phyloP scores from a whole-genome alignment of 2,888 invertebrate genomes.

The Ligdia adustata region DNA sequence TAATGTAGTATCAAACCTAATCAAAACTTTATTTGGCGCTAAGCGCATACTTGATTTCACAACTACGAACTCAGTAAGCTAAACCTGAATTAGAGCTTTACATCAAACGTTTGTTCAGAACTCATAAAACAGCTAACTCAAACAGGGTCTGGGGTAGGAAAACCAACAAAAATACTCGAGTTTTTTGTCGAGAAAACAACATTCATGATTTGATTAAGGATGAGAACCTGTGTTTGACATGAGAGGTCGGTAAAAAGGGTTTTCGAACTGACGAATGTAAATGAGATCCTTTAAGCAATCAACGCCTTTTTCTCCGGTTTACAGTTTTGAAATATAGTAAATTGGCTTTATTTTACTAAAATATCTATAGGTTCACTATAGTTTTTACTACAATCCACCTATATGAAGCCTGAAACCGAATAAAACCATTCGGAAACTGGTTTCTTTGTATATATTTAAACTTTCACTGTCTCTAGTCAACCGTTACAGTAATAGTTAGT shows the following conservation, averaged over 20 bases:
- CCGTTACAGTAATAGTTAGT: no score
- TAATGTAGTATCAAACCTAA: no score
- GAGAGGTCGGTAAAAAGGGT: conserved; percentile 30
- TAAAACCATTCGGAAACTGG: no score
- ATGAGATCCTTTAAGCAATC: conserved; percentile 23
- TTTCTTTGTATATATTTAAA: no score
- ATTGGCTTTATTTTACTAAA: no score
- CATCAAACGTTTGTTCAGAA: background rate
- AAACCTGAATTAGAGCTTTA: background rate
- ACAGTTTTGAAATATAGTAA: conserved; percentile 1
- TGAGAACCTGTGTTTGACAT: conserved; percentile 31
- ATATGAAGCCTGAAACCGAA: no score
- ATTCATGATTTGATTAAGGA: conserved; percentile 32
- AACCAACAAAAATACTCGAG: conserved; percentile 19
- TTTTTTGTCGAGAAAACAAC: conserved; percentile 21
- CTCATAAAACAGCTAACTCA: conserved; percentile 18
- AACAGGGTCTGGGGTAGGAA: conserved; percentile 6
- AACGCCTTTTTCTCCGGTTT: conserved; percentile 15
- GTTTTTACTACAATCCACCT: no score
- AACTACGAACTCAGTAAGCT: background rate
- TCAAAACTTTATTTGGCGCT: no score
- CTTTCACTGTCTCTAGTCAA: no score
- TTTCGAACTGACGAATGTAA: conserved; percentile 30
- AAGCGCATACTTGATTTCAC: no score
- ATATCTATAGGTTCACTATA: no score